A percentile compares a stretch with the other conserved stretches of the same genome.
Conservation (phyloP, 2,888 invertebrate species). For the Panorpa germanica region DNA sequence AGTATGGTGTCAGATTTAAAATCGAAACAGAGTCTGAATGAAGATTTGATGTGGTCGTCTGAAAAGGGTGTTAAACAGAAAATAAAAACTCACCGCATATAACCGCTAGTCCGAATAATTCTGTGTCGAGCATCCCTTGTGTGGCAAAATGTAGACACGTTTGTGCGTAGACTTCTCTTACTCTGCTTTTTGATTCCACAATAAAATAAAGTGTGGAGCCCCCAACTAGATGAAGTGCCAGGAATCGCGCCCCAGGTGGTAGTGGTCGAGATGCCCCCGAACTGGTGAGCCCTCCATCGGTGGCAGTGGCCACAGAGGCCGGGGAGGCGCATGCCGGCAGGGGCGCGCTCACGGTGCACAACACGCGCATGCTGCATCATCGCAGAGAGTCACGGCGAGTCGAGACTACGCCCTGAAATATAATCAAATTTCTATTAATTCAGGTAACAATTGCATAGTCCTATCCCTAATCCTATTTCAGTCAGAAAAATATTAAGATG, state of each 20-base stretch:
- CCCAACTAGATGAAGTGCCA: conserved; percentile 30
- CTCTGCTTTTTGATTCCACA: conserved; percentile 61
- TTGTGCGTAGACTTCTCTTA: conserved; percentile 64
- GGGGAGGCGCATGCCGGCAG: conserved; percentile 56
- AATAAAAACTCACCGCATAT: conserved; percentile 47
- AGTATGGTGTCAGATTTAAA: too few species aligned
- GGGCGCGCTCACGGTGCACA: conserved; percentile 68
- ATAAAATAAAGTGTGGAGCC: conserved; percentile 21
- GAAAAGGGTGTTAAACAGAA: too few species aligned
- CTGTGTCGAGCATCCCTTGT: conserved; percentile 64
- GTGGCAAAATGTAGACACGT: conserved; percentile 62
- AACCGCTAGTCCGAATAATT: conserved; percentile 65
- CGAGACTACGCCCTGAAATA: too few species aligned
- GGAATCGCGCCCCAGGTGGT: conserved; percentile 37
- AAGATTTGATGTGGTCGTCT: too few species aligned
- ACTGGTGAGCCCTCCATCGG: too few species aligned
- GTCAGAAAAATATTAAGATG: too few species aligned
- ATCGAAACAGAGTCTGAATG: too few species aligned
- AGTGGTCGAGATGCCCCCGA: conserved; percentile 25
- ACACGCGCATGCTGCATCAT: conserved; percentile 43
- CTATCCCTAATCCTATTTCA: too few species aligned
- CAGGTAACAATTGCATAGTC: too few species aligned
- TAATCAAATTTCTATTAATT: too few species aligned
- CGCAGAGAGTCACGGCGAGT: too few species aligned
- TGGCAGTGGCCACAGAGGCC: conserved; percentile 16